phyloP scores from a whole-genome alignment of 2,888 invertebrate genomes.

The Oligia strigilis region DNA sequence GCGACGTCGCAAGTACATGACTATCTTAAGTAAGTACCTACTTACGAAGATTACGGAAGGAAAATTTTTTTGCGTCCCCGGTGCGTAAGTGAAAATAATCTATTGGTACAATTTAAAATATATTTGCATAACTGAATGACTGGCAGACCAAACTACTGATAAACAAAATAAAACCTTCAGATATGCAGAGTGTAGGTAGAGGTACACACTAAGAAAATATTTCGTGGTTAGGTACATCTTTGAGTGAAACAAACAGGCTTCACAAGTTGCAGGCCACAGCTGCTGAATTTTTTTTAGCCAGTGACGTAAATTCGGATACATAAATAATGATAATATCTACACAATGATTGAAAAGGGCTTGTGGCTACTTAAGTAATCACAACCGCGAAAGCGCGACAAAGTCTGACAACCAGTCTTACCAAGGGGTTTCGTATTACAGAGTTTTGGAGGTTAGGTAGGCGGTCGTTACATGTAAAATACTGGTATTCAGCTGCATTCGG shows the following conservation, averaged over 20 bases:
- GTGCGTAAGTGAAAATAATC: constrained; percentile 11
- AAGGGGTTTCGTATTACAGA: no score
- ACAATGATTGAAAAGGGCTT: no score
- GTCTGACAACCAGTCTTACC: no score
- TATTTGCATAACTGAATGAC: not conserved
- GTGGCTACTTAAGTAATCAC: no score
- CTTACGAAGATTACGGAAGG: constrained; percentile 2
- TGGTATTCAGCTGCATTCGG: no score
- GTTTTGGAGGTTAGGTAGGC: no score
- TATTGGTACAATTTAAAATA: not conserved
- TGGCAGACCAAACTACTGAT: constrained; percentile 5
- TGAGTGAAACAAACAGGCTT: not conserved
- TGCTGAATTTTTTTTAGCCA: not conserved
- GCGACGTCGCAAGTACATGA: not conserved
- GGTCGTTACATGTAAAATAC: no score
- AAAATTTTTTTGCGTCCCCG: not conserved
- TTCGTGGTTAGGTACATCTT: not conserved
- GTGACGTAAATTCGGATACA: not conserved
- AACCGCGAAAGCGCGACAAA: no score
- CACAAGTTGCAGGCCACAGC: no score
- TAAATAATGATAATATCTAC: not conserved
- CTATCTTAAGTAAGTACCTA: not conserved
- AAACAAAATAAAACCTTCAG: constrained; percentile 9
- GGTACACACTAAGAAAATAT: not conserved
- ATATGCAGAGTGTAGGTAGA: constrained; percentile 1